A percentile compares a stretch with the other conserved stretches of the same genome.
Conservation (phyloP, 2,113 vertebrate species). For the Cottus gobio region DNA sequence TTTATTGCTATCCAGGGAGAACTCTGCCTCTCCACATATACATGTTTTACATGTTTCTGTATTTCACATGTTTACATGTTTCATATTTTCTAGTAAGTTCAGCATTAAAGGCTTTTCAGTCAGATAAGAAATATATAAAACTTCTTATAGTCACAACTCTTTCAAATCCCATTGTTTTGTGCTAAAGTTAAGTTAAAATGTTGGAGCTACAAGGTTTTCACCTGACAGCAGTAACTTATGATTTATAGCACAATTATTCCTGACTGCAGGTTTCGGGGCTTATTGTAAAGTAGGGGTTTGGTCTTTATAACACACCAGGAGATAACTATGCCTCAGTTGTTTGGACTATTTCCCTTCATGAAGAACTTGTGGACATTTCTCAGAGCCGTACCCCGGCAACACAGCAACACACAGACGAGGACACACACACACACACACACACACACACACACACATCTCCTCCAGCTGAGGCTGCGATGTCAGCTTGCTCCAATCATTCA, state of each 20-base stretch:
- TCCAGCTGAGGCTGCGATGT: slow-evolving; percentile 48
- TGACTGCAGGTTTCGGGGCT: not conserved
- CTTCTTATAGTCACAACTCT: not conserved
- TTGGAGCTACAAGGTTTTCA: not conserved
- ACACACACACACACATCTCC: slow-evolving; percentile 45
- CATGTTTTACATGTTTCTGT: not conserved
- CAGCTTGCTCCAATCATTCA: slow-evolving; percentile 58
- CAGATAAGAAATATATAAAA: not conserved
- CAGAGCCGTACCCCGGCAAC: slow-evolving; percentile 30
- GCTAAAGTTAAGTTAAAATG: not conserved
- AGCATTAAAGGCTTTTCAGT: not conserved
- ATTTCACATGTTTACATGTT: not conserved
- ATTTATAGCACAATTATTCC: slow-evolving; percentile 2
- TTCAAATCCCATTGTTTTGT: not conserved
- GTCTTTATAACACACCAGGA: not conserved
- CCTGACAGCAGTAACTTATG: not conserved
- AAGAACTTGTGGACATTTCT: slow-evolving; percentile 39
- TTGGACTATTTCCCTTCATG: slow-evolving; percentile 12
- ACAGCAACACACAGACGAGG: slow-evolving; percentile 41
- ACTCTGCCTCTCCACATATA: not conserved
- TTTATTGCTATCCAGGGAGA: slow-evolving; percentile 7
- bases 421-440: slow-evolving; percentile 48
- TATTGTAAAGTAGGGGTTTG: slow-evolving; percentile 5
- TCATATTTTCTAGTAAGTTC: not conserved
- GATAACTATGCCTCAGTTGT: not conserved